phyloP scores from a whole-genome alignment of 2,797 vertebrate species.

The Micrastur ruficollis region DNA sequence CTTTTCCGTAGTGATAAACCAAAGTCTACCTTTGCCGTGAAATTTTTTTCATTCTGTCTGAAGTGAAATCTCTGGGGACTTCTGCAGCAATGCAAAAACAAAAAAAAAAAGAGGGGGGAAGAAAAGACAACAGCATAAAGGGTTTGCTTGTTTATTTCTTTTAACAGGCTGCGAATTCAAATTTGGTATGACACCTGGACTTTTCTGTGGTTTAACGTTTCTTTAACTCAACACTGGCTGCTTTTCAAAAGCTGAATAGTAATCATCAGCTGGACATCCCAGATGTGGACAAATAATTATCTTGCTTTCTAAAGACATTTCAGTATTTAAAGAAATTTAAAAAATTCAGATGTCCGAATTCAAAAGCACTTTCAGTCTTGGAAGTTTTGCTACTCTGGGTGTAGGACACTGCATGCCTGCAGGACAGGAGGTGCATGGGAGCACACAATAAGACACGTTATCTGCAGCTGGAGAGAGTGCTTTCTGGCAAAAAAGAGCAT shows the following conservation, averaged over 20 bases:
- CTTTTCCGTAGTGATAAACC: neutral
- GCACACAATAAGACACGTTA: accelerated
- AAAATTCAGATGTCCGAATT: neutral
- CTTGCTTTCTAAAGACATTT: neutral
- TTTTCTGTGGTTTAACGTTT: neutral
- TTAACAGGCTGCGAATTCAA: neutral
- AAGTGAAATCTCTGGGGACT: neutral
- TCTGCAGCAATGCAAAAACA: neutral
- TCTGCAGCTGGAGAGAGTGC: neutral
- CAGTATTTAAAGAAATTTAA: neutral
- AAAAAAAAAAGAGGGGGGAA: too few relatives aligned
- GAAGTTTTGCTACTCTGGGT: neutral
- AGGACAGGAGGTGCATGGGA: neutral
- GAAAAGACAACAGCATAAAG: neutral
- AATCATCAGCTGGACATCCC: neutral
- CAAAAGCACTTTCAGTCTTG: neutral
- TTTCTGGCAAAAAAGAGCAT: neutral
- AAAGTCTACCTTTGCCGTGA: neutral
- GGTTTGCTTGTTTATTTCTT: neutral
- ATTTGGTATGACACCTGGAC: neutral
- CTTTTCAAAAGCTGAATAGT: neutral
- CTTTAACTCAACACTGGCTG: neutral
- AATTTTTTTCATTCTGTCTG: neutral
- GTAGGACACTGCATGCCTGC: neutral
- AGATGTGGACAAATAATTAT: neutral